These are phyloP conservation scores for Latrodectus geometricus DNA, from an alignment of 1,140 invertebrate genomes.

Conservation along the genomic window DNA sequence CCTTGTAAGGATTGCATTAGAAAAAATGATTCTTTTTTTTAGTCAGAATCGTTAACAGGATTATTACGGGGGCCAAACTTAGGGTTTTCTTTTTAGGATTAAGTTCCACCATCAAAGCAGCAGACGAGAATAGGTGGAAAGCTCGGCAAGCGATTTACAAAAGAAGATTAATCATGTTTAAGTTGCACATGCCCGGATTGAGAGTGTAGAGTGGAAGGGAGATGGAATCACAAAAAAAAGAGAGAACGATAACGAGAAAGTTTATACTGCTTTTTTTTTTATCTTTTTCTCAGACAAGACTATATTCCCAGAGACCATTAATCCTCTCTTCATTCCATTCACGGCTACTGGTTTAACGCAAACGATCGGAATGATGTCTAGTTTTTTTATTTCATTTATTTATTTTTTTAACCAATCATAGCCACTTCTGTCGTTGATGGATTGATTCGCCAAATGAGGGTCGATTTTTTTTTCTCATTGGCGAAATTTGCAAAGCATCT, in stretches of 20 bases:
- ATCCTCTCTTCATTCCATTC: background rate
- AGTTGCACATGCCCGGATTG: background rate
- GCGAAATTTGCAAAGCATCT: no score
- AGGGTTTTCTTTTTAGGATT: background rate
- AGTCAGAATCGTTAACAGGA: no score
- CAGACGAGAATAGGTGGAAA: background rate
- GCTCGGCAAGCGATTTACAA: background rate
- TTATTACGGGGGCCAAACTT: no score
- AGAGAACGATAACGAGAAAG: background rate
- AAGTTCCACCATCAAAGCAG: background rate
- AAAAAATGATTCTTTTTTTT: no score
- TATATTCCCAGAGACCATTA: no score
- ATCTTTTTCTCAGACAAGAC: no score
- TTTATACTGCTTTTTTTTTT: no score
- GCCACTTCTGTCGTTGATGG: no score
- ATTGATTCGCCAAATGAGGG: no score
- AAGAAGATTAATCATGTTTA: constrained; percentile 1
- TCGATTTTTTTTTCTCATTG: no score
- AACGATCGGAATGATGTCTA: background rate
- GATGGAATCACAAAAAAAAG: background rate
- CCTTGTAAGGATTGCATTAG: no score
- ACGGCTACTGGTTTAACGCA: background rate
- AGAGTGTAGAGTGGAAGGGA: background rate
- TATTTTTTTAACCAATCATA: background rate
- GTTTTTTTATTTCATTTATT: background rate